These are phyloP conservation scores for Gobio gobio DNA, from an alignment of 2,113 vertebrate species.

Conservation along the genomic window DNA sequence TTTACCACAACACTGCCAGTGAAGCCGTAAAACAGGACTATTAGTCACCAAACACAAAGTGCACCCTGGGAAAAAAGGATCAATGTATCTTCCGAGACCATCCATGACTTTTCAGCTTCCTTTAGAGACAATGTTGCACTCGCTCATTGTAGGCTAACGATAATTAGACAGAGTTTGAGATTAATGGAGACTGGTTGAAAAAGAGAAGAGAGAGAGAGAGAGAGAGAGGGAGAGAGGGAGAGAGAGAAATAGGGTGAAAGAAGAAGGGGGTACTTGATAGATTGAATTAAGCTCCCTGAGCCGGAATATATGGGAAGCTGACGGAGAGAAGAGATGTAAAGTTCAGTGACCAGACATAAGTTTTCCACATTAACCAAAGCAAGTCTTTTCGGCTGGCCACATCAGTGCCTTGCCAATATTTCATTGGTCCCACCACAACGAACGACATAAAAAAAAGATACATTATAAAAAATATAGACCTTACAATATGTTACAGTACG, in stretches of 20 bases:
- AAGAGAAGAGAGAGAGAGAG: neutral
- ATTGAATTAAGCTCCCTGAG: conserved; percentile 31
- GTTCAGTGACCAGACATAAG: neutral
- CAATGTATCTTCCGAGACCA: conserved; percentile 17
- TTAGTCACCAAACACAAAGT: conserved; percentile 41
- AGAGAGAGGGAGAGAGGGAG: conserved; percentile 47
- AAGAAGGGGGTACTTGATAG: conserved; percentile 29
- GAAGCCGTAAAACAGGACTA: conserved; percentile 29
- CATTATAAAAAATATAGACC: too few relatives aligned
- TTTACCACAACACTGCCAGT: conserved; percentile 30
- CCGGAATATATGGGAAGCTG: conserved; percentile 19
- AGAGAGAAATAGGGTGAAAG: conserved; percentile 9
- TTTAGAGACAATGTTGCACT: conserved; percentile 22
- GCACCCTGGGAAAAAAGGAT: conserved; percentile 8
- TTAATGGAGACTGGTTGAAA: conserved; percentile 5
- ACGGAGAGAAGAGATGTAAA: neutral
- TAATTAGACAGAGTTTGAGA: conserved; percentile 33
- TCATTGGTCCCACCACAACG: neutral
- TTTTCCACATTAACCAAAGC: neutral
- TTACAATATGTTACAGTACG: too few relatives aligned
- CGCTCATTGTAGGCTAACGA: conserved; percentile 19
- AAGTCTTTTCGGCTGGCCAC: too few relatives aligned
- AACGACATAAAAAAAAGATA: too few relatives aligned
- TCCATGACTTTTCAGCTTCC: conserved; percentile 13
- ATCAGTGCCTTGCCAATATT: neutral